Conservation (phyloP, 2,888 invertebrate genomes). For the Lagria hirta region DNA sequence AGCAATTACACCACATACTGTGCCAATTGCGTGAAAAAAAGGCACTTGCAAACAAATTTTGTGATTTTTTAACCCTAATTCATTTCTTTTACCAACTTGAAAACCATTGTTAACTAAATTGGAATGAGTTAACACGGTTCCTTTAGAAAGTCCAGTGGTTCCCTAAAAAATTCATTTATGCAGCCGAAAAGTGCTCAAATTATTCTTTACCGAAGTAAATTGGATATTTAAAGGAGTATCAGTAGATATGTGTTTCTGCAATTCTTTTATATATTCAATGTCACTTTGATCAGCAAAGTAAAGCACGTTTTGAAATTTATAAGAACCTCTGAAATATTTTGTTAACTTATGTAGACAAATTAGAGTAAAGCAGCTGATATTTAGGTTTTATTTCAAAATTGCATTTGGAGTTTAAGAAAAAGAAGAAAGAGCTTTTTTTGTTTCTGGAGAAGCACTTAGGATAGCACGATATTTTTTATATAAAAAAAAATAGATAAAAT, state of each 20-base stretch:
- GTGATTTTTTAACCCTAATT: slow-evolving; percentile 54
- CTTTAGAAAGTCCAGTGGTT: slow-evolving; percentile 71
- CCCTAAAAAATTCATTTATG: slow-evolving; percentile 42
- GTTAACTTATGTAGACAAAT: too few species aligned
- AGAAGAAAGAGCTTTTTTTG: too few species aligned
- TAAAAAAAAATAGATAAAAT: too few species aligned
- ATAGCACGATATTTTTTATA: too few species aligned
- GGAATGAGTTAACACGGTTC: slow-evolving; percentile 69
- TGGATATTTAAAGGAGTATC: slow-evolving; percentile 75
- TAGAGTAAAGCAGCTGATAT: too few species aligned
- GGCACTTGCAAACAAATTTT: slow-evolving; percentile 70
- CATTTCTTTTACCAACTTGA: slow-evolving; percentile 60
- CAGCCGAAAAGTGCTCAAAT: slow-evolving; percentile 1
- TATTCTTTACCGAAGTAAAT: slow-evolving; percentile 68
- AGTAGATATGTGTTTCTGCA: slow-evolving; percentile 61
- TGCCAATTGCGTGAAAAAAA: slow-evolving; percentile 81
- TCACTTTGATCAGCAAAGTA: slow-evolving; percentile 42
- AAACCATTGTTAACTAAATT: slow-evolving; percentile 75
- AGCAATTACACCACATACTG: slow-evolving; percentile 62
- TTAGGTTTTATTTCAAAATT: too few species aligned
- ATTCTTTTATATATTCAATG: slow-evolving; percentile 44
- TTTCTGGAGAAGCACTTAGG: too few species aligned
- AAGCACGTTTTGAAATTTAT: slow-evolving; percentile 52
- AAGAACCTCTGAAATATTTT: slow-evolving; percentile 57
- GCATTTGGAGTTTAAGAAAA: too few species aligned